Conservation (phyloP, 1,140 invertebrate genomes). For the Octopus sinensis region DNA sequence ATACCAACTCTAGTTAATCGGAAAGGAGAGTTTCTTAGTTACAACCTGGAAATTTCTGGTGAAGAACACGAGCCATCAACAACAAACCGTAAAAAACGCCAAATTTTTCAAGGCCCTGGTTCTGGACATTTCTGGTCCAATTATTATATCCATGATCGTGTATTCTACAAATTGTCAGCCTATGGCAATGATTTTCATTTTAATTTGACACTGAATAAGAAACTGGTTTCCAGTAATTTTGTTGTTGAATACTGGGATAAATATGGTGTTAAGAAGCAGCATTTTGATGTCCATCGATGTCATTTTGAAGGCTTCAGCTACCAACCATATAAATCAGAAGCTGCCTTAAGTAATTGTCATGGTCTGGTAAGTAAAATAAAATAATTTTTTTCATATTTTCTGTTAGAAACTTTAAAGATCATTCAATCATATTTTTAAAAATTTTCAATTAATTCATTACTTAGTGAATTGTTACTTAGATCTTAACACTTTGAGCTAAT, state of each 20-base stretch:
- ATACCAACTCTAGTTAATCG: conserved; percentile 41
- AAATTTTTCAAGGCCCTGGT: background rate
- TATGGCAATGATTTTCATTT: conserved; percentile 46
- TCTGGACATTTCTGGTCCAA: conserved; percentile 20
- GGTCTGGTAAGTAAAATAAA: conserved; percentile 40
- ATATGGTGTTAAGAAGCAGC: conserved; percentile 20
- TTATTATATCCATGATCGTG: conserved; percentile 17
- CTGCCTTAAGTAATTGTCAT: conserved; percentile 48
- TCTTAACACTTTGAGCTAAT: no score
- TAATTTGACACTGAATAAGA: conserved; percentile 39
- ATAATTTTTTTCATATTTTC: background rate
- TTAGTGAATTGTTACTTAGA: no score
- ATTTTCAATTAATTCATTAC: no score
- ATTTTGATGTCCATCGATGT: conserved; percentile 32
- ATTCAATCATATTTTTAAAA: no score
- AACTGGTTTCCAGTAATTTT: conserved; percentile 36
- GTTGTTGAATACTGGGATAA: conserved; percentile 35
- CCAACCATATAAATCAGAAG: conserved; percentile 27
- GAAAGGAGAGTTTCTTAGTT: conserved; percentile 41
- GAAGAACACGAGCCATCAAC: background rate
- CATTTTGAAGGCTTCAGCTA: conserved; percentile 38
- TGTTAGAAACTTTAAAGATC: no score
- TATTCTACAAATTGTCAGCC: conserved; percentile 45
- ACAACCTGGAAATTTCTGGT: conserved; percentile 27
- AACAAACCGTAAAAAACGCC: background rate